Conservation (phyloP, 2,113 vertebrate species). For the Mustela lutreola region DNA sequence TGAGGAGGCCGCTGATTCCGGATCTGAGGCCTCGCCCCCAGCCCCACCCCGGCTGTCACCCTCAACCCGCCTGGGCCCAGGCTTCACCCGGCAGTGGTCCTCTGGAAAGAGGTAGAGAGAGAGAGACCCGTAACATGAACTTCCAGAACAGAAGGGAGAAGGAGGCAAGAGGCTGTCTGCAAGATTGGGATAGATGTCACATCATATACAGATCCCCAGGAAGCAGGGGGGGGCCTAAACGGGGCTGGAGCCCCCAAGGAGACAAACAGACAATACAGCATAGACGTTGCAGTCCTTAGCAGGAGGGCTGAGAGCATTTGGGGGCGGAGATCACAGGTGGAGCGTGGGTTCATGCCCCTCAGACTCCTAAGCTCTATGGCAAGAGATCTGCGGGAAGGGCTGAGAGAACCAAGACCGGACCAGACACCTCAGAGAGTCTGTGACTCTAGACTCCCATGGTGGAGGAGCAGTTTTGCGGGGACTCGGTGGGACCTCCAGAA, state of each 20-base stretch:
- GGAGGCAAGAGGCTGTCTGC: not conserved
- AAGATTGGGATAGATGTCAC: not conserved
- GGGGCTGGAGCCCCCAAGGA: not conserved
- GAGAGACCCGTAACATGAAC: not conserved
- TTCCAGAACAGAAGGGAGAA: not conserved
- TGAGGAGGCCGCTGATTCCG: slow-evolving; percentile 75
- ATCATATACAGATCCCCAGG: not conserved
- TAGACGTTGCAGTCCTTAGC: fast-evolving
- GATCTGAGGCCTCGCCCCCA: slow-evolving; percentile 78
- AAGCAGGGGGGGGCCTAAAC: not conserved
- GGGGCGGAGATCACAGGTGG: not conserved
- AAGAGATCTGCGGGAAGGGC: not conserved
- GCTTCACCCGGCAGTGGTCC: slow-evolving; percentile 81
- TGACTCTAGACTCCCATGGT: not conserved
- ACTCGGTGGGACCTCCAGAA: not conserved
- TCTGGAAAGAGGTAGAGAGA: slow-evolving; percentile 61
- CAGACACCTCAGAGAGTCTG: not conserved
- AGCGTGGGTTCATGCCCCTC: not conserved
- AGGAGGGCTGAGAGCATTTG: not conserved
- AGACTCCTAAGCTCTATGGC: not conserved
- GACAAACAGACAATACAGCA: fast-evolving
- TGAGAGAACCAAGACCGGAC: not conserved
- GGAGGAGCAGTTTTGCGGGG: not conserved
- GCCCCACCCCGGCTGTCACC: slow-evolving; percentile 75
- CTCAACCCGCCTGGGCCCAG: slow-evolving; percentile 70